Evolutionary conservation across 2,888 invertebrate genomes (phyloP), one percentile per base, ranked within the genome.

Genomic region (Odontothrips loti): DNA sequence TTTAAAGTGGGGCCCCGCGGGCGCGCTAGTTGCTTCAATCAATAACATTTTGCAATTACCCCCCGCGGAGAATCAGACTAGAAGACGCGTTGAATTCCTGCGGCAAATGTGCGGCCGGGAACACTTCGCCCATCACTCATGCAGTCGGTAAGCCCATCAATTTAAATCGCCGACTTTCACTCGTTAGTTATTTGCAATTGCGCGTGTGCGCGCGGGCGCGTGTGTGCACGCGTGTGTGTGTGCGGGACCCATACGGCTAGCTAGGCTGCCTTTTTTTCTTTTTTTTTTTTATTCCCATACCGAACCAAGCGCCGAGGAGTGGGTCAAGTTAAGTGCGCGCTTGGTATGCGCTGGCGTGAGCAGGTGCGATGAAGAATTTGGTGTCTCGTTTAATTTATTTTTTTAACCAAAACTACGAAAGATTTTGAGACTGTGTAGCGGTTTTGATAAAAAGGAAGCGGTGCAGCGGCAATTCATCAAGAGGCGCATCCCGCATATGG

Each of bases 1-100:
- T 58, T 58, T 15, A 17, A 58, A 58, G 58, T 58, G 58, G 20
- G 58, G 58, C 34, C 34, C 34, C 34, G 34, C 34, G 34, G 3
- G 34, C 34, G 34, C 34, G 34, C 34, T 43, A 43, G 34, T 43
- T 43, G 34, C 34, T 43, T 75, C 68, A 75, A 75, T 75, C 68
- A 75, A 75, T 75, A 75, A 75, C 23, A 27, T 75, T 75, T 75
- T 27, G 68, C 68, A 75, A 75, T 75, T 75, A 75, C 68, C 68
- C 68, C 68, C 68, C 68, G 68, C 27, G 27, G 68, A 27, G 68
- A 27, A 75, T 75, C 68, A n/a, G 58, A 58, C 58, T 58, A n/a
- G 58, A 23, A 75, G 23, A 75, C 68, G 23, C 68, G 58, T 58
- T 15, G 58, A 6, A 43, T 43, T 43, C 34, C n/a, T 58, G n/a